Percentiles rank a stretch among this genome's conserved stretches.
These are phyloP conservation scores for Plemyria rubiginata DNA, from an alignment of 2,888 invertebrate genomes.

Conservation along the genomic window DNA sequence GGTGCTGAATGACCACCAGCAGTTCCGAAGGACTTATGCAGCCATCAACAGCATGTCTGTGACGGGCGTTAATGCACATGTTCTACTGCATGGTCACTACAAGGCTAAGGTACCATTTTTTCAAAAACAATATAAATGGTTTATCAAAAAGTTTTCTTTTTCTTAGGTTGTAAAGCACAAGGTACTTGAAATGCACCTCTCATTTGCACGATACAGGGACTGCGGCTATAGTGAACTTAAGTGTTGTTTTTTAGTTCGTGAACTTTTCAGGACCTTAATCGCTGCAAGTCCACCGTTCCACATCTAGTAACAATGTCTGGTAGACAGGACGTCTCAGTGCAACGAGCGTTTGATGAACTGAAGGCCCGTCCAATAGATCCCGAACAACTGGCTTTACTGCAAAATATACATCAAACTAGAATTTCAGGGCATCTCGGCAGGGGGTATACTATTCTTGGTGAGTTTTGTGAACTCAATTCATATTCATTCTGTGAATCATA, in stretches of 20 bases:
- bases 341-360: slow-evolving; percentile 56
- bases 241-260: neutral
- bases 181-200: no score
- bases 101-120: slow-evolving; percentile 56
- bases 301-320: slow-evolving; percentile 82
- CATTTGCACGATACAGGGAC: no score
- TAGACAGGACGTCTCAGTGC: slow-evolving; percentile 76
- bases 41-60: slow-evolving; percentile 62
- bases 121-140: neutral
- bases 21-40: slow-evolving; percentile 79
- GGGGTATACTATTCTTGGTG: slow-evolving; percentile 83
- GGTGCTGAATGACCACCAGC: slow-evolving; percentile 84
- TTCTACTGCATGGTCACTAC: slow-evolving; percentile 55
- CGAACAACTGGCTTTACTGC: slow-evolving; percentile 75
- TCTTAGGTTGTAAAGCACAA: no score
- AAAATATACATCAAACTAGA: slow-evolving; percentile 69
- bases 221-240: no score
- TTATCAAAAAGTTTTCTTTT: no score
- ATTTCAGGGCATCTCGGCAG: slow-evolving; percentile 82
- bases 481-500: no score
- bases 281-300: slow-evolving; percentile 59
- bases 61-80: slow-evolving; percentile 61
- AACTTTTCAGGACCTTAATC: slow-evolving; percentile 35
- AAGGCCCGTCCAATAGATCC: slow-evolving; percentile 61
- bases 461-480: neutral